Conservation (phyloP, 64 coral and sea anemone species). For the Trachythela sp. region DNA sequence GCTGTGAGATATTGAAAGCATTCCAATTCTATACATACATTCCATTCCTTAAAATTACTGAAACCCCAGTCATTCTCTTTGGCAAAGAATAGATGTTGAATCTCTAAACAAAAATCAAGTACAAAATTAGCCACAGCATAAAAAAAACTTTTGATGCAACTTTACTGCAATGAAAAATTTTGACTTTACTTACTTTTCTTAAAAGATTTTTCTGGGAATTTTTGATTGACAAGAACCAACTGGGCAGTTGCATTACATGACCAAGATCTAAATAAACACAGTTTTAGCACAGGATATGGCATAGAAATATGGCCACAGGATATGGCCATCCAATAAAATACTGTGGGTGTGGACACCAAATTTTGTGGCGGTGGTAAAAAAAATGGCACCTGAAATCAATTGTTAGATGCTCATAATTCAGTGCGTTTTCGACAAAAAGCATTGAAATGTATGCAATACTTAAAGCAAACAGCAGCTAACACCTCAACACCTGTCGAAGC, state of each 20-base stretch:
- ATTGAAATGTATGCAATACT: too few relatives aligned
- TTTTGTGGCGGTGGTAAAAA: too few relatives aligned
- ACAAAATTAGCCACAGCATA: background rate
- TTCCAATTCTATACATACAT: slow-evolving; percentile 61
- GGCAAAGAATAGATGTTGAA: slow-evolving; percentile 90
- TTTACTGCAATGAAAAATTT: background rate
- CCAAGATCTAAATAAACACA: background rate
- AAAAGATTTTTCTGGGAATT: slow-evolving; percentile 11
- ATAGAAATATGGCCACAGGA: background rate
- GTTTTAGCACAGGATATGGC: background rate
- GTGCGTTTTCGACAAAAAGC: too few relatives aligned
- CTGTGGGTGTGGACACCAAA: too few relatives aligned
- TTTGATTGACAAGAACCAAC: slow-evolving; percentile 16
- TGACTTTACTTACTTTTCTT: slow-evolving; percentile 11
- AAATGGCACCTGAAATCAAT: too few relatives aligned
- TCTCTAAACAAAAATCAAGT: slow-evolving; percentile 47
- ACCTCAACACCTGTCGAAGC: too few relatives aligned
- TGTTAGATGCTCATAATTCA: too few relatives aligned
- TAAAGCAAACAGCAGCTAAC: too few relatives aligned
- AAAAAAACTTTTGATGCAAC: background rate
- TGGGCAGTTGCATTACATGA: slow-evolving; percentile 14
- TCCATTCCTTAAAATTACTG: slow-evolving; percentile 88
- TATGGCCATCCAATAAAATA: too few relatives aligned
- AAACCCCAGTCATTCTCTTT: slow-evolving; percentile 99
- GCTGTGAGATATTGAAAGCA: too few relatives aligned